Conservation (phyloP, 1,140 invertebrate genomes). For the Hyles euphorbiae region DNA sequence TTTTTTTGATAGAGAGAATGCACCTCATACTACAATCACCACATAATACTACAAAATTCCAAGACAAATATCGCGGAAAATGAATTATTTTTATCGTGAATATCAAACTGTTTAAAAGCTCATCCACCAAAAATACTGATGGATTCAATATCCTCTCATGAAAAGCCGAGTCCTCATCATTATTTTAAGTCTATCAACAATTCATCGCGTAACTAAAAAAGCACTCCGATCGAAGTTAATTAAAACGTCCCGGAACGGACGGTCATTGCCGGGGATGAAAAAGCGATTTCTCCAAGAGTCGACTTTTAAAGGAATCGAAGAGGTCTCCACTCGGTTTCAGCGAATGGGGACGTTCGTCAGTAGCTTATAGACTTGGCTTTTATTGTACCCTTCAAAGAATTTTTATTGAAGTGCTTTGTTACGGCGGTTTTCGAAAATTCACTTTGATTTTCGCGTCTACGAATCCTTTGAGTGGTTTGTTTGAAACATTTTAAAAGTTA, state of each 20-base stretch:
- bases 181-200: conserved; percentile 37
- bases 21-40: too few species aligned
- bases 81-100: too few species aligned
- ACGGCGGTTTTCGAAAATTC: too few species aligned
- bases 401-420: conserved; percentile 34
- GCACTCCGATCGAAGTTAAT: conserved; percentile 60
- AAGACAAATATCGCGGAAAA: too few species aligned
- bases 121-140: not conserved
- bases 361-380: conserved; percentile 41
- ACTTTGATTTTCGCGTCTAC: too few species aligned
- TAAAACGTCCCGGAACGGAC: conserved; percentile 64
- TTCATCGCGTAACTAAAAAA: conserved; percentile 62
- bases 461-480: too few species aligned
- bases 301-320: conserved; percentile 62
- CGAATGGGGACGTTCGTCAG: conserved; percentile 33
- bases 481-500: too few species aligned
- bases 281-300: conserved; percentile 58
- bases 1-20: too few species aligned
- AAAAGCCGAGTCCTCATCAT: not conserved
- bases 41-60: too few species aligned
- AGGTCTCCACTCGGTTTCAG: conserved; percentile 52
- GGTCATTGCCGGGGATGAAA: conserved; percentile 66
- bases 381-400: conserved; percentile 39
- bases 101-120: too few species aligned
- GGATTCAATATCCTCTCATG: not conserved